Percentiles rank a stretch among this genome's conserved stretches.
Conservation (phyloP, 2,113 vertebrate genomes). For the Oenanthe oenanthe region DNA sequence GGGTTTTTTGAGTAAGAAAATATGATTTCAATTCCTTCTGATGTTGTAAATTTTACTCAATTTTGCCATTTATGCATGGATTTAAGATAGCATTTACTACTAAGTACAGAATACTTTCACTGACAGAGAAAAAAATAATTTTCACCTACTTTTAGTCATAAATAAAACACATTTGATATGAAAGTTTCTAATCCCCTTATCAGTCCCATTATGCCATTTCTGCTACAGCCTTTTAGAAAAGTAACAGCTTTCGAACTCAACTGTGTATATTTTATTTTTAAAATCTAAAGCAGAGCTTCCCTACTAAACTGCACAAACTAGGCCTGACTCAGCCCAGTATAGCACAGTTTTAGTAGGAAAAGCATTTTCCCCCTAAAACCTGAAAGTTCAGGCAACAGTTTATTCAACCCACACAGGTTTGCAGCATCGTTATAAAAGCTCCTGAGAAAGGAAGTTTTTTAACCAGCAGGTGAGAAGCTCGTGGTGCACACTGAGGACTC, state of each 20-base stretch:
- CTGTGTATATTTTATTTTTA: not conserved
- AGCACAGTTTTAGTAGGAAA: not conserved
- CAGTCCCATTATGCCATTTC: rapidly evolving
- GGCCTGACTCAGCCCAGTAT: not conserved
- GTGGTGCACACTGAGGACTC: not conserved
- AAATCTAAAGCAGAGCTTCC: not conserved
- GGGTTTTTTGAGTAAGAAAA: not conserved
- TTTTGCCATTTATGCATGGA: not conserved
- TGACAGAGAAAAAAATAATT: not conserved
- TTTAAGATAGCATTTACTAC: not conserved
- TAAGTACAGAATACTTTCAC: not conserved
- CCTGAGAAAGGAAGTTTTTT: not conserved
- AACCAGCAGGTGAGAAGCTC: not conserved
- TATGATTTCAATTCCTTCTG: not conserved
- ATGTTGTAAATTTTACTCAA: not conserved
- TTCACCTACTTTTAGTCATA: not conserved
- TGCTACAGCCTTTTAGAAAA: not conserved
- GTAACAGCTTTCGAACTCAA: not conserved
- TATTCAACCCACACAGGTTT: not conserved
- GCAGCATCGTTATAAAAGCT: rapidly evolving
- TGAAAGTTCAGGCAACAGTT: not conserved
- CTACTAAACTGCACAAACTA: not conserved
- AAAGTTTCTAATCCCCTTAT: not conserved
- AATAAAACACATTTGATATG: not conserved
- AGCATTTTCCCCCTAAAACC: not conserved